These are phyloP conservation scores for Mycteria americana DNA, from an alignment of 2,797 vertebrate species.

Conservation along the genomic window DNA sequence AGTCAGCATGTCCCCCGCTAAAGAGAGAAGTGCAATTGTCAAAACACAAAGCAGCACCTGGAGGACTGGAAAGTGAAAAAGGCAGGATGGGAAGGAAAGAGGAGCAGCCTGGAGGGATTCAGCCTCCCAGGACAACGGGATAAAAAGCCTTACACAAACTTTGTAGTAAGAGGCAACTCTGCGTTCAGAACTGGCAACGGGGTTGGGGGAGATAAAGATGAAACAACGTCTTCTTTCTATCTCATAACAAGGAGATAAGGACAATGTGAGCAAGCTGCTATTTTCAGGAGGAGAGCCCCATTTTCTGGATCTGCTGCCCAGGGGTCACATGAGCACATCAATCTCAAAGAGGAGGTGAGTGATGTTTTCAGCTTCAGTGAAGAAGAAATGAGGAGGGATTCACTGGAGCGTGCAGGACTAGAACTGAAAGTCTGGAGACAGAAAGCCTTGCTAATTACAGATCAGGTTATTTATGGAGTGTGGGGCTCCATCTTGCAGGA, in stretches of 20 bases:
- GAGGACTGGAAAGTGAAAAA: not conserved
- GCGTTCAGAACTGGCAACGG: not conserved
- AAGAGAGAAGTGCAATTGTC: not conserved
- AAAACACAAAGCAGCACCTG: not conserved
- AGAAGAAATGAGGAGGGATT: not conserved
- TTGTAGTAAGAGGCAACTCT: not conserved
- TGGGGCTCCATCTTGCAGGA: constrained; percentile 1
- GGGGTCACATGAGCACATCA: not conserved
- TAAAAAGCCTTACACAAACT: not conserved
- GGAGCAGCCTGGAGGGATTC: not conserved
- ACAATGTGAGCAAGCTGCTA: not conserved
- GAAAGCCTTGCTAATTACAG: constrained; percentile 13
- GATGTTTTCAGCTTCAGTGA: not conserved
- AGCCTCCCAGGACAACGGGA: not conserved
- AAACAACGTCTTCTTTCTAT: not conserved
- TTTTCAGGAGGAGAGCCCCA: not conserved
- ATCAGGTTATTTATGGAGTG: constrained; percentile 33
- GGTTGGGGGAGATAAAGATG: not conserved
- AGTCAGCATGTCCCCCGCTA: fast-evolving
- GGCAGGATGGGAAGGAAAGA: not conserved
- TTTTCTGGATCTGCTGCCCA: not conserved
- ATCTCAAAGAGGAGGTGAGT: not conserved
- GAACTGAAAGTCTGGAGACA: not conserved
- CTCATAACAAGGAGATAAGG: not conserved
- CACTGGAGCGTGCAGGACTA: not conserved